Percentiles rank a stretch among this genome's conserved stretches.
Evolutionary conservation across 2,888 invertebrate genomes (phyloP).

Genomic region (Odontothrips loti): DNA sequence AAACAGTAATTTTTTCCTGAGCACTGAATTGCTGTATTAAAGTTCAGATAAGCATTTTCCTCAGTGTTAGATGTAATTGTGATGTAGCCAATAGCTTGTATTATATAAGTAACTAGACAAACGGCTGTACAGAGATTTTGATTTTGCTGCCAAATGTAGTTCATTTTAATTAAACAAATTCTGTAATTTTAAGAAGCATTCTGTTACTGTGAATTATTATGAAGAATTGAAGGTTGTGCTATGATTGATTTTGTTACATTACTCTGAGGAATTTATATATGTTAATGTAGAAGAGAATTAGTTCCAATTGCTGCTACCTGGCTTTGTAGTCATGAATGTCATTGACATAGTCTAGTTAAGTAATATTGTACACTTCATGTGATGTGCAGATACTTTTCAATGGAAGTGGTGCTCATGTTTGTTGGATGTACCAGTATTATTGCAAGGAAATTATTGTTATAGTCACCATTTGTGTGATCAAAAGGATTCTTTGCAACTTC

Average conservation of each 20-base stretch:
- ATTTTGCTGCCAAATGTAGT: conserved; percentile 20
- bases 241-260: conserved; percentile 15
- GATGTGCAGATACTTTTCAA: background rate
- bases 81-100: conserved; percentile 7
- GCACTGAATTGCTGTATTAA: conserved; percentile 1
- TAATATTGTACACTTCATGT: background rate
- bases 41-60: conserved; percentile 2
- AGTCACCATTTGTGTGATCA: background rate
- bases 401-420: background rate
- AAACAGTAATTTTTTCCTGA: background rate
- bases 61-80: conserved; percentile 14
- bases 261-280: background rate
- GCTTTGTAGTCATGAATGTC: conserved; percentile 3
- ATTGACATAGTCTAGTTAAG: background rate
- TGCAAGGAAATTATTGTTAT: background rate
- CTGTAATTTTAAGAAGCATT: background rate
- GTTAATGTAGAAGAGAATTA: background rate
- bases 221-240: conserved; percentile 11
- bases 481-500: background rate
- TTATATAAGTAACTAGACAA: background rate
- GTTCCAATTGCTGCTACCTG: background rate
- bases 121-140: background rate
- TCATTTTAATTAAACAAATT: conserved; percentile 17
- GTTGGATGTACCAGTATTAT: background rate
- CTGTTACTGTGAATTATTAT: background rate